Evolutionary conservation across 2,888 invertebrate species (phyloP), one percentile per base, ranked within the genome.

Genomic region (Marronus borbonicus): DNA sequence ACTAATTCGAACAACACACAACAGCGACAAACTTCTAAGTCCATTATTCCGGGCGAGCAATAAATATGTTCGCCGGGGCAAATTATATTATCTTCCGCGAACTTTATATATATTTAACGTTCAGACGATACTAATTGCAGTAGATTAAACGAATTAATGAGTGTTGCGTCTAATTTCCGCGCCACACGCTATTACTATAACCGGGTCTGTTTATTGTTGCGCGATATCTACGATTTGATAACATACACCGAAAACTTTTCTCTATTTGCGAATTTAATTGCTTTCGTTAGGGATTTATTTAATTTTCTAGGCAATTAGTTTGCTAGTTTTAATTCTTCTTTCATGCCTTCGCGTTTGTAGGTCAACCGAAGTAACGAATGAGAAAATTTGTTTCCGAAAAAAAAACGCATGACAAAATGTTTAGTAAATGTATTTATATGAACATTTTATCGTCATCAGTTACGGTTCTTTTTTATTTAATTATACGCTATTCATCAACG

Each of bases 121-220:
- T 74, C 60, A 39, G 72, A 74, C 72, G 60, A 74, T 60, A 74
- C 72, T 74, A 74, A 74, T 74, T 74, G 72, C 60, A 74, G 72
- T 74, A 74, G 72, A 74, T 74, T 74, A 74, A 74, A 74, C 60
- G 72, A 74, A 74, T 74, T 74, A 74, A 74, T 74, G 72, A 74
- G 72, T 74, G 60, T 74, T 74, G 72, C 58, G 55, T 74, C 72
- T 74, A 74, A 74, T 74, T 74, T 74, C 72, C 72, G 72, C 44
- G 20, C 60, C 10, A 60, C 72, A 74, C 72, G 72, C 72, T 74
- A 74, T 74, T 74, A 74, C 72, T 74, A 74, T 74, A 74, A 74
- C 60, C 72, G 60, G 60, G 60, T 44, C 60, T 74, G 72, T 74
- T 74, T 74, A 74, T 74, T 74, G 58, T 74, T 74, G 72, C 12